Evolutionary conservation across 2,888 invertebrate genomes (phyloP).

Genomic region (Helleia helle): DNA sequence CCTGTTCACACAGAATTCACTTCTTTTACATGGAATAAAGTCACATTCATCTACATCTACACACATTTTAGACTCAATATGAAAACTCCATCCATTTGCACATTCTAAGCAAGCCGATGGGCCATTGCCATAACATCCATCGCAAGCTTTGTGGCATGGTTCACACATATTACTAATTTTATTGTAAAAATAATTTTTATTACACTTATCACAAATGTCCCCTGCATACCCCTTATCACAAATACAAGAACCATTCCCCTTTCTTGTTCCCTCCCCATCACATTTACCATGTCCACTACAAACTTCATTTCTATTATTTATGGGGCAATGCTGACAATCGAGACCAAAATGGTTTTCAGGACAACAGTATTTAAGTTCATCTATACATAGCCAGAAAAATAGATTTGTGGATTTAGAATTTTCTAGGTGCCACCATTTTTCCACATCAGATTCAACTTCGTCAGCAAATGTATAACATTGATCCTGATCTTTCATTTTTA

Average conservation of each 20-base stretch:
- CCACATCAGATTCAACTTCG: conserved; percentile 84
- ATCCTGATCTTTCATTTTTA: conserved; percentile 77
- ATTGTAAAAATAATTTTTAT: conserved; percentile 77
- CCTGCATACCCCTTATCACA: conserved; percentile 89
- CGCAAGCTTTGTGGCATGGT: conserved; percentile 85
- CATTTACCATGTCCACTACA: conserved; percentile 87
- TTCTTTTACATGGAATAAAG: conserved; percentile 62
- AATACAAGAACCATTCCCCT: conserved; percentile 91
- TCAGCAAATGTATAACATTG: conserved; percentile 89
- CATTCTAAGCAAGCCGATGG: conserved; percentile 72
- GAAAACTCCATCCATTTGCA: conserved; percentile 82
- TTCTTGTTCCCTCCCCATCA: conserved; percentile 90
- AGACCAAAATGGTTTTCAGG: conserved; percentile 87
- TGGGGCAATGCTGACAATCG: conserved; percentile 83
- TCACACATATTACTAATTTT: conserved; percentile 79
- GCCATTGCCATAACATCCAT: conserved; percentile 83
- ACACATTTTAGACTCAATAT: conserved; percentile 81
- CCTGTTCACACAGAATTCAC: conserved; percentile 90
- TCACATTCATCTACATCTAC: conserved; percentile 89
- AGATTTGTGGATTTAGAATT: conserved; percentile 49
- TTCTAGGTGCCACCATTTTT: conserved; percentile 91
- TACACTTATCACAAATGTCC: conserved; percentile 83
- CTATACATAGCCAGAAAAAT: conserved; percentile 83
- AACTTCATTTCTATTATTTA: conserved; percentile 65
- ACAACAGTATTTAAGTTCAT: conserved; percentile 86